Evolutionary conservation across 2,797 vertebrate genomes (phyloP), one percentile per base, ranked within the genome.

Genomic region (Gallinago nigripennis): DNA sequence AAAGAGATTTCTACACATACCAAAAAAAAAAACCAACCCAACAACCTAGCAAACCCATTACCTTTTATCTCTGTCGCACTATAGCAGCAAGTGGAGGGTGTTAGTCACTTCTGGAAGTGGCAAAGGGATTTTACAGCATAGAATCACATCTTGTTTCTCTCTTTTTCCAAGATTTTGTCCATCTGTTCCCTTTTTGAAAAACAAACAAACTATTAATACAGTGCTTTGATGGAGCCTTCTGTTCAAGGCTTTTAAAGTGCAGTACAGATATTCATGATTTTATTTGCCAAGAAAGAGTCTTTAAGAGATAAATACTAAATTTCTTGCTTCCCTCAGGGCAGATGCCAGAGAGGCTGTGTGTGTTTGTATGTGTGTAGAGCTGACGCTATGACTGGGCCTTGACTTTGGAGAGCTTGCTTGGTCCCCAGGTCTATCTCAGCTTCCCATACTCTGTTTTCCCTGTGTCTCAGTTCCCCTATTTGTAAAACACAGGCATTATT

Each of bases 41-140:
- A 33, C 11, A 24, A 4, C 16, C 21, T 64, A 78, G 86, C 91
- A 97, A 97, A 95, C 3, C 41, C 87, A 90, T 97, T 97, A 96
- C 95, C 92, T 97, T 97, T 97, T 96, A 95, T 97, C 95, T 97
- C 71, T 82, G 57, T 43, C 68, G 43, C 84, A 88, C 86, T 90
- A 92, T 87, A 96, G 88, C 91, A 88, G 81, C 87, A 94, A 95
- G 87, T 57, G 78, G 94, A 95, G 92, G 68, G 68, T 92, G 93
- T 90, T 95, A 95, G 91, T 96, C 78, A 68, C 81, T 94, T 88
- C 81, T 94, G 90, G 86, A 95, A 96, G 37, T 84, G 33, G 35
- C 33, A 82, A 92, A 94, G 75, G 43, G 85, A 84, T 96, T 96
- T 97, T 96, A 92, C 33, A 45, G 58, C 61, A 35, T 6, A 96